phyloP scores from a whole-genome alignment of 2,113 vertebrate genomes.

The Corydoras maculifer region DNA sequence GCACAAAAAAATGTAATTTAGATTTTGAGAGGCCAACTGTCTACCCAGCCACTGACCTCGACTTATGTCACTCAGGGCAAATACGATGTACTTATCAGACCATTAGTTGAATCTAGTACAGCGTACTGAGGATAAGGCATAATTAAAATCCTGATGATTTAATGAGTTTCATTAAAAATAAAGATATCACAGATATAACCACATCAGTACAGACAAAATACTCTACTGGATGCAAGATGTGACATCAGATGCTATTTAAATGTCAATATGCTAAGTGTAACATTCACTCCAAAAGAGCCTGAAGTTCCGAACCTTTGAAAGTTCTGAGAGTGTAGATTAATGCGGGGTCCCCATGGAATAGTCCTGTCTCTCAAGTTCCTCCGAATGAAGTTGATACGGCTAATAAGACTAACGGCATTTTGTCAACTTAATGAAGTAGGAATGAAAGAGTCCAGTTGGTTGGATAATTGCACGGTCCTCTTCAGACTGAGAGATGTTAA shows the following conservation, averaged over 20 bases:
- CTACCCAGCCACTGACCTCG: too few species aligned
- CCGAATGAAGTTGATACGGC: constrained; percentile 5
- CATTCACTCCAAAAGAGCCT: background rate
- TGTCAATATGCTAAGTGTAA: background rate
- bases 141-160: background rate
- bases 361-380: background rate
- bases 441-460: background rate
- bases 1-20: too few species aligned
- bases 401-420: background rate
- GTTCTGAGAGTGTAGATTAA: constrained; percentile 1
- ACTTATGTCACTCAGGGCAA: too few species aligned
- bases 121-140: too few species aligned
- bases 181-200: background rate
- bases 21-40: too few species aligned
- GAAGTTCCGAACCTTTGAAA: background rate
- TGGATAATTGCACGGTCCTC: background rate
- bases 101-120: too few species aligned
- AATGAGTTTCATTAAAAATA: background rate
- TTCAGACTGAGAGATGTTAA: constrained; percentile 3
- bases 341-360: background rate
- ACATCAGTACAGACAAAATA: background rate
- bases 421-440: background rate
- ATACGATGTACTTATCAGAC: too few species aligned
- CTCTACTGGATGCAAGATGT: constrained; percentile 1
- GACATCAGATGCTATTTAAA: background rate